Conservation (phyloP, 2,113 vertebrate genomes). For the Trichechus manatus region DNA sequence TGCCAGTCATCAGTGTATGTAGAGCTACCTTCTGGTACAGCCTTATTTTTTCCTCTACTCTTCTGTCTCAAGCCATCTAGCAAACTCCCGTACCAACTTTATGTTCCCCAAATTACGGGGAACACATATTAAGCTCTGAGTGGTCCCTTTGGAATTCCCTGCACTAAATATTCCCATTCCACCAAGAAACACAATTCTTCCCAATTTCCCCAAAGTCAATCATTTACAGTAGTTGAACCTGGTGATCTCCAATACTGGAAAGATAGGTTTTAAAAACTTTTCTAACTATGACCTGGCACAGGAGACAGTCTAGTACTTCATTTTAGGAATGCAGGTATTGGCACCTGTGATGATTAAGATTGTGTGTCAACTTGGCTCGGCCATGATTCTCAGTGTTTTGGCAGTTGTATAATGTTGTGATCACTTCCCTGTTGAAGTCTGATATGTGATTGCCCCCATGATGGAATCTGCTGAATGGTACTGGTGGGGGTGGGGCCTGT, state of each 20-base stretch:
- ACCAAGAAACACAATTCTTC: background rate
- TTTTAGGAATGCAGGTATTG: background rate
- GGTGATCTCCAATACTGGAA: background rate
- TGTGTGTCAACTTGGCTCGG: too few relatives aligned
- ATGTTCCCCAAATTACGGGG: background rate
- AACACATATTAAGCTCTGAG: background rate
- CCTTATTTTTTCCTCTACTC: background rate
- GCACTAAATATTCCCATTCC: background rate
- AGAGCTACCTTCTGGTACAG: background rate
- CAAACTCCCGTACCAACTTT: background rate
- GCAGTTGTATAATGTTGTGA: too few relatives aligned
- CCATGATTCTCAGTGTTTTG: too few relatives aligned
- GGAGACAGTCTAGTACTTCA: background rate
- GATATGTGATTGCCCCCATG: too few relatives aligned
- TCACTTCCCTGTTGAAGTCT: too few relatives aligned
- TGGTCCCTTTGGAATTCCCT: background rate
- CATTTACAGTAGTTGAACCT: background rate
- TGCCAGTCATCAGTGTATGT: background rate
- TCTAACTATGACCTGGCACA: background rate
- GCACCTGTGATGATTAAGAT: too few relatives aligned
- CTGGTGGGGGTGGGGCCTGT: too few relatives aligned
- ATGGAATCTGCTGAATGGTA: too few relatives aligned
- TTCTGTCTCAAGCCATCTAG: background rate
- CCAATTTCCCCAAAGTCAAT: background rate
- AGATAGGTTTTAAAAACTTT: background rate